Conservation (phyloP, 1,140 invertebrate species). For the Procambarus virginalis region DNA sequence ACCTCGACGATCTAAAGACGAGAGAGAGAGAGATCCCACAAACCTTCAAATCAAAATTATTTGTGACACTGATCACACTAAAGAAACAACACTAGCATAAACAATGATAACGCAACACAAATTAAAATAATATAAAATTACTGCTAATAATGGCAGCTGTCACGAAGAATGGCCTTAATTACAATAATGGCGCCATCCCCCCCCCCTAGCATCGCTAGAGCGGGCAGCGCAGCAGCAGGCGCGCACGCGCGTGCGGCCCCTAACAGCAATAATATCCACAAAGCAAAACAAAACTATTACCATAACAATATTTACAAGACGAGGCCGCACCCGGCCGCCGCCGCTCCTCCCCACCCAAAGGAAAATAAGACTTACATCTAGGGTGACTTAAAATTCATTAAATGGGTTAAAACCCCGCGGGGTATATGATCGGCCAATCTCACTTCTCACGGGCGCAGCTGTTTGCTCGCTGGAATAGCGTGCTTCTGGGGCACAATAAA, state of each 20-base stretch:
- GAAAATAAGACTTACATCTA: conserved; percentile 59
- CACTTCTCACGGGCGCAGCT: conserved; percentile 54
- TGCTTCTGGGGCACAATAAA: conserved; percentile 52
- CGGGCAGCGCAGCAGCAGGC: background rate
- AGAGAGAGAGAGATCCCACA: no score
- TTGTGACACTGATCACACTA: no score
- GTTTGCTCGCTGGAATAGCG: conserved; percentile 57
- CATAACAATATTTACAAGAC: conserved; percentile 57
- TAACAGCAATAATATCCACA: conserved; percentile 3
- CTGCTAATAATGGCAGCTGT: background rate
- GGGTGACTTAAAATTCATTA: conserved; percentile 64
- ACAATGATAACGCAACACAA: no score
- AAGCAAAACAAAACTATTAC: conserved; percentile 63
- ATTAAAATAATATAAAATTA: background rate
- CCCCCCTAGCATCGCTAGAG: no score
- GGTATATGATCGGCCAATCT: conserved; percentile 62
- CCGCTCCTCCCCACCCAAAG: background rate
- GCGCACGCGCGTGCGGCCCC: background rate
- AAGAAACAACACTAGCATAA: no score
- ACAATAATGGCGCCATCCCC: background rate
- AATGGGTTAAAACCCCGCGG: conserved; percentile 44
- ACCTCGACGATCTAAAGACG: no score
- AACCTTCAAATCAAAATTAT: no score
- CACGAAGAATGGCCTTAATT: background rate
- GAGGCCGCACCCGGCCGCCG: background rate